Evolutionary conservation across 2,113 vertebrate genomes (phyloP).

Genomic region (Scalopus aquaticus): DNA sequence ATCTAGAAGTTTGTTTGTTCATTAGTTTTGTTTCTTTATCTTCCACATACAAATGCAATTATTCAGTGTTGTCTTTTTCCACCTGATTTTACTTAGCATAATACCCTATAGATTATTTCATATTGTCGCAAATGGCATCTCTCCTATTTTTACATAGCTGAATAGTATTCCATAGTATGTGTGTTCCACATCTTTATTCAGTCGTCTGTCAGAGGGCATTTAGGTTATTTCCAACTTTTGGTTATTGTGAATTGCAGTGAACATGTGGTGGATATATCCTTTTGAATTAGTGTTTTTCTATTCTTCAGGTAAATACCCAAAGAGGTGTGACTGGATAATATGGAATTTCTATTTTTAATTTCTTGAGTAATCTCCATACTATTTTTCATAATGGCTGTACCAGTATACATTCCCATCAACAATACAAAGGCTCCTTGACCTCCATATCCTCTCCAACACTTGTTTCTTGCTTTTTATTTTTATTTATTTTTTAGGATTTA

Average conservation of each 20-base stretch:
- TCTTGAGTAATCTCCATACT: neutral
- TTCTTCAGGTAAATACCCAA: neutral
- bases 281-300: neutral
- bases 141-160: neutral
- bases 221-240: neutral
- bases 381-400: too few species aligned
- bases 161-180: neutral
- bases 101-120: neutral
- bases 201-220: neutral
- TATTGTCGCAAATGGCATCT: neutral
- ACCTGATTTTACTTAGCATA: neutral
- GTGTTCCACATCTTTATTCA: neutral
- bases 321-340: neutral
- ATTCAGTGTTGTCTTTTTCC: neutral
- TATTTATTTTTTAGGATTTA: too few species aligned
- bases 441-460: too few species aligned
- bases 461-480: too few species aligned
- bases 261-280: neutral
- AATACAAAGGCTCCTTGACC: too few species aligned
- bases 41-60: neutral
- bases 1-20: neutral
- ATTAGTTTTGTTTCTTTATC: neutral
- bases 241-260: neutral
- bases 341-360: neutral
- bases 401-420: too few species aligned